These are phyloP conservation scores for Dynastes grantii DNA, from an alignment of 2,888 invertebrate genomes.

Conservation along the genomic window DNA sequence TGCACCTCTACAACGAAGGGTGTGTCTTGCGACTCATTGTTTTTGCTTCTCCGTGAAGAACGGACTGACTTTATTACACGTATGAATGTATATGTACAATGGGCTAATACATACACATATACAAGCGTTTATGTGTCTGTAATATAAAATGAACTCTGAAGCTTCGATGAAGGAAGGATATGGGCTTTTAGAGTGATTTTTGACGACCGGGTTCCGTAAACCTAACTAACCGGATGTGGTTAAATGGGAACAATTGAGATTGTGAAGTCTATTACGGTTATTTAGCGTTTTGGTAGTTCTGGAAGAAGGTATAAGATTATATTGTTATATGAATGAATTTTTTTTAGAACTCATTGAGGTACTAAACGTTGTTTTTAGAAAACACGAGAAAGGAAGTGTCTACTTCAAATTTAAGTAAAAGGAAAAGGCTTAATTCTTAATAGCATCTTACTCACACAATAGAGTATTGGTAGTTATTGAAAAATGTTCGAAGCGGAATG, in stretches of 20 bases:
- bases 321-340: background rate
- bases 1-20: background rate
- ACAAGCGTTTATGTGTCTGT: background rate
- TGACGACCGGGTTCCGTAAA: background rate
- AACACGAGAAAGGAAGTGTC: no score
- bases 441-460: no score
- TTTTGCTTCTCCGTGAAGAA: conserved; percentile 6
- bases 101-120: background rate
- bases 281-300: background rate
- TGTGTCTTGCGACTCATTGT: conserved; percentile 1
- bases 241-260: conserved; percentile 22
- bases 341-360: background rate
- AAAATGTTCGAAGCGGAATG: no score
- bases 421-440: no score
- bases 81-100: background rate
- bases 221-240: conserved; percentile 8
- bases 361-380: background rate
- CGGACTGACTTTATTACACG: background rate
- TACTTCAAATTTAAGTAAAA: no score
- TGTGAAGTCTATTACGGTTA: background rate
- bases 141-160: background rate
- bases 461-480: no score
- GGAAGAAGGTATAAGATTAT: no score
- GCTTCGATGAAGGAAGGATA: conserved; percentile 19
- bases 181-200: conserved; percentile 31